phyloP scores from a whole-genome alignment of 2,113 vertebrate genomes.

The Amazona guildingii region DNA sequence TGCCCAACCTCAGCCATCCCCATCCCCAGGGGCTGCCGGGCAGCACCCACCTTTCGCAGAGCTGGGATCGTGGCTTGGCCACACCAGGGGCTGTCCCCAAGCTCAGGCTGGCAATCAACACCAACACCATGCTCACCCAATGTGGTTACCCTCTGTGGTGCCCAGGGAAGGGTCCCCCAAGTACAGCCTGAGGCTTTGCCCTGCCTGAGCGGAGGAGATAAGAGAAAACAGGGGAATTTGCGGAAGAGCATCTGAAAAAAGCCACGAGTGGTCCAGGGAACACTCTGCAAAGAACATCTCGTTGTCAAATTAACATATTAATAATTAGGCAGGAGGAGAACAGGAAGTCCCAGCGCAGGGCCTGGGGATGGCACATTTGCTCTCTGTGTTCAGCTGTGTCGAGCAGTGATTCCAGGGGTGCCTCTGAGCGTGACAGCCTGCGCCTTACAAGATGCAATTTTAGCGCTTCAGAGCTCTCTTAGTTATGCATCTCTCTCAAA shows the following conservation, averaged over 20 bases:
- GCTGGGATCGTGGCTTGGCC: accelerated
- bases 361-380: neutral
- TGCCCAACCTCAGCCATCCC: neutral
- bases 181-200: neutral
- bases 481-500: neutral
- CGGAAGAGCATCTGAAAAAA: neutral
- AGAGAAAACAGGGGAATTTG: neutral
- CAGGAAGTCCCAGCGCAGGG: neutral
- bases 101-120: neutral
- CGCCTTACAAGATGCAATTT: neutral
- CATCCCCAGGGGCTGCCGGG: neutral
- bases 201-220: accelerated
- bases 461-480: neutral
- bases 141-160: accelerated
- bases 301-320: constrained; percentile 44
- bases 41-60: neutral
- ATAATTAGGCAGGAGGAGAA: constrained; percentile 30
- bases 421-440: neutral
- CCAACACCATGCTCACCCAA: accelerated
- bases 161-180: neutral
- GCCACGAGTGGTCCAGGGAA: neutral
- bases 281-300: neutral
- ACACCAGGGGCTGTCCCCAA: neutral
- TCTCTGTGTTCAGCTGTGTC: neutral
- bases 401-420: neutral